Percentiles rank a stretch among this genome's conserved stretches.
phyloP scores from a whole-genome alignment of 2,797 vertebrate species.

The Channa striata region DNA sequence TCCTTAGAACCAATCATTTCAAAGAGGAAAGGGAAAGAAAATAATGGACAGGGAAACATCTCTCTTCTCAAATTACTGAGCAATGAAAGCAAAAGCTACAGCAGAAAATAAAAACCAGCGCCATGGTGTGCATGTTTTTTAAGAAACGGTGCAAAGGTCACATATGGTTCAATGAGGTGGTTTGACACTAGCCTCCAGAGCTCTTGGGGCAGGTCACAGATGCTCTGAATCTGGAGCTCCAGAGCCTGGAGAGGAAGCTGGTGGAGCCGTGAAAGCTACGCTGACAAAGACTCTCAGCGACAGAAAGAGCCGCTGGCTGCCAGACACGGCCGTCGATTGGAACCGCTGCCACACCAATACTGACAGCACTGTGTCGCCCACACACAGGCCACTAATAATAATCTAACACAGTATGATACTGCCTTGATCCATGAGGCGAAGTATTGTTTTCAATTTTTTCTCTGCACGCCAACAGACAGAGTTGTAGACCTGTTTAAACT shows the following conservation, averaged over 20 bases:
- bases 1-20: conserved; percentile 56
- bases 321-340: conserved; percentile 52
- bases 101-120: background rate
- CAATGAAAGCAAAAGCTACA: background rate
- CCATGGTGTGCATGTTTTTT: background rate
- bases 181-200: conserved; percentile 41
- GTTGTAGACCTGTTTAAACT: conserved; percentile 4
- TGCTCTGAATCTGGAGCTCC: conserved; percentile 49
- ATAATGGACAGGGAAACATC: background rate
- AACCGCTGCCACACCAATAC: conserved; percentile 49
- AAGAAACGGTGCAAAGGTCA: conserved; percentile 20
- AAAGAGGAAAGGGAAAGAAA: conserved; percentile 35
- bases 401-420: conserved; percentile 34
- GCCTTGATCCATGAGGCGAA: conserved; percentile 27
- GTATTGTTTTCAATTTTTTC: background rate
- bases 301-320: conserved; percentile 55
- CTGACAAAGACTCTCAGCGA: conserved; percentile 66
- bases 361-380: conserved; percentile 45
- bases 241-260: conserved; percentile 41
- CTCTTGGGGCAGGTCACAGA: conserved; percentile 63
- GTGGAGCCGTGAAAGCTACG: conserved; percentile 56
- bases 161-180: conserved; percentile 46
- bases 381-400: conserved; percentile 55
- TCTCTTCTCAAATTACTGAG: background rate
- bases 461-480: background rate